Evolutionary conservation across 2,888 invertebrate genomes (phyloP).

Genomic region (Brachyptera putata): DNA sequence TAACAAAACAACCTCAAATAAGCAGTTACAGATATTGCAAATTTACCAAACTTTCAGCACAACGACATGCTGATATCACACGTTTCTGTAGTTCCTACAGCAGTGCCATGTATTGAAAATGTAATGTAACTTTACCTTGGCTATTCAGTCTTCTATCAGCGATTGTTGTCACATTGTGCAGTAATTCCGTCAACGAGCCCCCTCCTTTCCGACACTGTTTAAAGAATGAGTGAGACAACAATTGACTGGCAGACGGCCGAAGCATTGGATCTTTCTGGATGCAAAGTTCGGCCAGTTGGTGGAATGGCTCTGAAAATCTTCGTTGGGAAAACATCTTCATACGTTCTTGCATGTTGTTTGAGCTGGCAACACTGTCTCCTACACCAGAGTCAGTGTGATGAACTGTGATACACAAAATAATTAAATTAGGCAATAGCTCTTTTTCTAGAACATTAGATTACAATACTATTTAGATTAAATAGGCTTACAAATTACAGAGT

Average conservation of each 20-base stretch:
- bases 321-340: slow-evolving; percentile 44
- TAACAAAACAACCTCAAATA: too few species aligned
- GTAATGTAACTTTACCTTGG: too few species aligned
- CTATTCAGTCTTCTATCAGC: slow-evolving; percentile 52
- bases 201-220: slow-evolving; percentile 62
- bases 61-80: too few species aligned
- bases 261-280: slow-evolving; percentile 64
- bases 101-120: too few species aligned
- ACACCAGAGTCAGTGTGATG: slow-evolving; percentile 47
- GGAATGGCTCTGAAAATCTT: slow-evolving; percentile 70
- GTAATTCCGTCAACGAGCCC: slow-evolving; percentile 56
- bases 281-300: slow-evolving; percentile 70
- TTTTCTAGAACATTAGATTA: too few species aligned
- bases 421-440: too few species aligned
- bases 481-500: too few species aligned
- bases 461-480: too few species aligned
- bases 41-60: too few species aligned
- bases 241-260: slow-evolving; percentile 64
- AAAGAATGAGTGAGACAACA: slow-evolving; percentile 70
- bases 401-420: too few species aligned
- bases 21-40: too few species aligned
- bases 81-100: too few species aligned
- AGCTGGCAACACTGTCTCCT: slow-evolving; percentile 49
- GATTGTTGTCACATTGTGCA: slow-evolving; percentile 64
- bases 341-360: slow-evolving; percentile 39